These are phyloP conservation scores for Xylota segnis DNA, from an alignment of 2,888 invertebrate species.

Conservation along the genomic window DNA sequence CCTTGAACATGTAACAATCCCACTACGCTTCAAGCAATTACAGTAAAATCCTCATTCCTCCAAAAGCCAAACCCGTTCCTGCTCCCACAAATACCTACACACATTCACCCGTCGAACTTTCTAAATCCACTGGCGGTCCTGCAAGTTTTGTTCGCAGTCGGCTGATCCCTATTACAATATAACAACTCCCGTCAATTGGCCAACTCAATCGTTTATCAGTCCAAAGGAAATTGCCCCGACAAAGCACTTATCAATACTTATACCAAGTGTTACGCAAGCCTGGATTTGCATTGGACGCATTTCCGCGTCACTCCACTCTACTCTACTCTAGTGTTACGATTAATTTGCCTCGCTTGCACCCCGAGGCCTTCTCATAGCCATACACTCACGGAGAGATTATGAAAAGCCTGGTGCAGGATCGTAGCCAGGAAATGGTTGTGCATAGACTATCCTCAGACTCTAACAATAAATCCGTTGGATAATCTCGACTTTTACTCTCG, in stretches of 20 bases:
- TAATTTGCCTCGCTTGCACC: constrained; percentile 33
- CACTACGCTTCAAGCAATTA: background rate
- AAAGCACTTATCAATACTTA: constrained; percentile 4
- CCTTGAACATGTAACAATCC: constrained; percentile 8
- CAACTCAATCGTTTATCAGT: constrained; percentile 39
- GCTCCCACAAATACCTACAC: background rate
- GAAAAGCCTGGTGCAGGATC: constrained; percentile 43
- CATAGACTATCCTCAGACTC: constrained; percentile 51
- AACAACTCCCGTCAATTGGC: background rate
- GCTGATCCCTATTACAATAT: background rate
- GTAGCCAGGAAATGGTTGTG: constrained; percentile 60
- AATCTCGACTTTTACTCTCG: constrained; percentile 41
- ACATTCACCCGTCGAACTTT: constrained; percentile 34
- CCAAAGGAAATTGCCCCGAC: constrained; percentile 25
- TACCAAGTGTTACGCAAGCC: constrained; percentile 24
- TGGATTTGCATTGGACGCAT: constrained; percentile 45
- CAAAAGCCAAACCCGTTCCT: background rate
- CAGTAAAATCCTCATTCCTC: background rate
- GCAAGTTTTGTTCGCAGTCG: background rate
- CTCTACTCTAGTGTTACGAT: constrained; percentile 64
- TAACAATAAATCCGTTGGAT: constrained; percentile 45
- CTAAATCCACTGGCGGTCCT: constrained; percentile 43
- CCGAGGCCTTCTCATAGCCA: constrained; percentile 1
- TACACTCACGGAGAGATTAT: constrained; percentile 14
- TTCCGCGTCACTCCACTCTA: constrained; percentile 35